Percentiles rank a stretch among this genome's conserved stretches.
Evolutionary conservation across 1,140 invertebrate genomes (phyloP).

Genomic region (fruit fly (Drosophila melanogaster)): Release_6_plus_ISO1_MT NC_004354.4:18144001-18144500

Average conservation of each 20-base stretch:
- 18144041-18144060: constrained; percentile 1
- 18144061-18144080: not conserved
- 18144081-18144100: constrained; percentile 1
- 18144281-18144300: constrained; percentile 53
- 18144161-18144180: constrained; percentile 26
- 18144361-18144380: constrained; percentile 4
- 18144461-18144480: not conserved
- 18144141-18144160: constrained; percentile 53
- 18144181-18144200: constrained; percentile 48
- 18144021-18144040: constrained; percentile 18
- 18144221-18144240: not conserved
- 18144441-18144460: constrained; percentile 9
- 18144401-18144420: no score
- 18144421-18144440: constrained; percentile 26
- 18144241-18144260: constrained; percentile 1
- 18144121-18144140: constrained; percentile 57
- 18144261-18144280: constrained; percentile 31
- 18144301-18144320: constrained; percentile 31
- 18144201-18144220: constrained; percentile 64
- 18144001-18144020: constrained; percentile 6
- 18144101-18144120: constrained; percentile 54
- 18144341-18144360: constrained; percentile 42
- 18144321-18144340: constrained; percentile 62
- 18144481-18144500: constrained; percentile 6
- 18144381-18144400: not conserved